Evolutionary conservation across 2,113 vertebrate genomes (phyloP).

Genomic region (Fulmarus glacialis): DNA sequence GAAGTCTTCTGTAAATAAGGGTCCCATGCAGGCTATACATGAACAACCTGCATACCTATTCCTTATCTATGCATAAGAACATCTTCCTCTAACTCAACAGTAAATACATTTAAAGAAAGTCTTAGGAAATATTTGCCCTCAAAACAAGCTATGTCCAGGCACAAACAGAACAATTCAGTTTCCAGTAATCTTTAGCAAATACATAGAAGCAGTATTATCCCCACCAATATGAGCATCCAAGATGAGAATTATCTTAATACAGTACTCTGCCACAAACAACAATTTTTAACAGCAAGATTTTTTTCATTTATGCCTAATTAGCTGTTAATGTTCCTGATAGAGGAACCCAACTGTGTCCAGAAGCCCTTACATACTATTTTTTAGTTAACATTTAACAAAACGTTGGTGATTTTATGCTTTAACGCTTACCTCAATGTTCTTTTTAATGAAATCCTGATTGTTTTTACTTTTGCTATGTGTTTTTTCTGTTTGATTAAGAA

Average conservation of each 20-base stretch:
- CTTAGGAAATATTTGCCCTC: neutral
- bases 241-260: neutral
- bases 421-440: slow-evolving; percentile 90
- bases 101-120: neutral
- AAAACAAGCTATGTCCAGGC: neutral
- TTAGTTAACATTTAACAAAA: neutral
- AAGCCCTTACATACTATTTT: neutral
- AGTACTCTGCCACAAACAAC: neutral
- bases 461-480: slow-evolving; percentile 51
- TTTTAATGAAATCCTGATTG: slow-evolving; percentile 86
- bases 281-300: neutral
- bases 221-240: neutral
- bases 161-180: neutral
- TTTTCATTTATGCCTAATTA: neutral
- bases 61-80: neutral
- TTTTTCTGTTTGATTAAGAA: slow-evolving; percentile 57
- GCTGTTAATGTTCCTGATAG: neutral
- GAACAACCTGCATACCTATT: neutral
- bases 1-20: neutral
- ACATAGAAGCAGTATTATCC: neutral
- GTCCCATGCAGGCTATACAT: neutral
- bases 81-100: neutral
- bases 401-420: neutral
- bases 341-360: neutral
- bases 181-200: neutral